Evolutionary conservation across 2,113 vertebrate species (phyloP).

Genomic region (Hippotragus niger): DNA sequence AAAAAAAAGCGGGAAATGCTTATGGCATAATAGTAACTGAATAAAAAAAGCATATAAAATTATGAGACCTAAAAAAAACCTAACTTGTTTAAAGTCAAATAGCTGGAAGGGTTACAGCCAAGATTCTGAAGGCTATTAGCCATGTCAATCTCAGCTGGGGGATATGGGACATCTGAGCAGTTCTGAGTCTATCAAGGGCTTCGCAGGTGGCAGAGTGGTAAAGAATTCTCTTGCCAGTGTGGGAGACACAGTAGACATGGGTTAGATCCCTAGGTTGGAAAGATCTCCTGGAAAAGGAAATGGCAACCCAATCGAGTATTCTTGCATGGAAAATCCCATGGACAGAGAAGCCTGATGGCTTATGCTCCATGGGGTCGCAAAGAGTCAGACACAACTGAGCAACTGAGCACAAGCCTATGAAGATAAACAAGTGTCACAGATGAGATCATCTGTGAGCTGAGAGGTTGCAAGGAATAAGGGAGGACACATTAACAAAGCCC

Average conservation of each 20-base stretch:
- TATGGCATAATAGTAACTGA: too few relatives aligned
- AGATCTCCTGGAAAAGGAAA: neutral
- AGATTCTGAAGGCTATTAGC: neutral
- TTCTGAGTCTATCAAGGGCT: neutral
- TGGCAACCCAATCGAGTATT: neutral
- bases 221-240: neutral
- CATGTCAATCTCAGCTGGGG: neutral
- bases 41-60: too few relatives aligned
- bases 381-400: neutral
- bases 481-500: neutral
- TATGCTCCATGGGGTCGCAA: accelerated
- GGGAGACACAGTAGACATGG: neutral
- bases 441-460: neutral
- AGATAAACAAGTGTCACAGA: neutral
- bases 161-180: neutral
- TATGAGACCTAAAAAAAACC: neutral
- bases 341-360: neutral
- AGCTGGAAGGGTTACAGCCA: neutral
- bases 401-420: neutral
- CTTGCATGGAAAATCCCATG: neutral
- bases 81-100: neutral
- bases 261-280: neutral
- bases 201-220: neutral
- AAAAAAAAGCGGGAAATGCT: too few relatives aligned
- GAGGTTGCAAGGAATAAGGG: neutral